Evolutionary conservation across 2,888 invertebrate genomes (phyloP).

Genomic region (Leucoptera coffeella): DNA sequence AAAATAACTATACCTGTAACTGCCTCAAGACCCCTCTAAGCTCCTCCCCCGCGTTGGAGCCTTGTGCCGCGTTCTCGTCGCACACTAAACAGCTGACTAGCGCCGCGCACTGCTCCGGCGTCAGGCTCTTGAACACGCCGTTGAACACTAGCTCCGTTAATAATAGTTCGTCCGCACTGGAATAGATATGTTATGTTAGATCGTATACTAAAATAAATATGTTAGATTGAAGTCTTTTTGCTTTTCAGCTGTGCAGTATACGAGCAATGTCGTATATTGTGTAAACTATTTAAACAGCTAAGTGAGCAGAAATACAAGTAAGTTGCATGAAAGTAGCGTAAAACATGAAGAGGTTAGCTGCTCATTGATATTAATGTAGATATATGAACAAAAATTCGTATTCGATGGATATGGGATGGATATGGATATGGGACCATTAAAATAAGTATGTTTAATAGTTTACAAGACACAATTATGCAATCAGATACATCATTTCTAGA

Average conservation of each 20-base stretch:
- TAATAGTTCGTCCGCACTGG: conserved; percentile 87
- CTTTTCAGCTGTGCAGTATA: background rate
- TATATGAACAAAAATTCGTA: too few relatives aligned
- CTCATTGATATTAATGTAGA: too few relatives aligned
- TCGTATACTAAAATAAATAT: background rate
- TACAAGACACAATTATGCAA: too few relatives aligned
- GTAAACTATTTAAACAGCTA: too few relatives aligned
- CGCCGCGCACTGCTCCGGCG: conserved; percentile 76
- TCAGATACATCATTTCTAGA: too few relatives aligned
- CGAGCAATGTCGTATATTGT: background rate
- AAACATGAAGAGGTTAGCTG: too few relatives aligned
- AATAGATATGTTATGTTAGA: conserved; percentile 4
- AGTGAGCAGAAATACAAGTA: too few relatives aligned
- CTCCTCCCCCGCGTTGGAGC: conserved; percentile 74
- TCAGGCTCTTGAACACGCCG: conserved; percentile 86
- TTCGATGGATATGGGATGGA: too few relatives aligned
- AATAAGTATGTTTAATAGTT: too few relatives aligned
- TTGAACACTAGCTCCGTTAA: conserved; percentile 98
- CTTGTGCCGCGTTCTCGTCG: conserved; percentile 82
- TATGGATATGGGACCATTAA: too few relatives aligned
- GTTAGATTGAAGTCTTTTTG: background rate
- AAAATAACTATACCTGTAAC: conserved; percentile 69
- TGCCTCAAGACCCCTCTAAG: conserved; percentile 82
- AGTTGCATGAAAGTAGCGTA: too few relatives aligned
- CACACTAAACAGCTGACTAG: conserved; percentile 88